These are phyloP conservation scores for Horisme vitalbata DNA, from an alignment of 2,888 invertebrate genomes.

Conservation along the genomic window DNA sequence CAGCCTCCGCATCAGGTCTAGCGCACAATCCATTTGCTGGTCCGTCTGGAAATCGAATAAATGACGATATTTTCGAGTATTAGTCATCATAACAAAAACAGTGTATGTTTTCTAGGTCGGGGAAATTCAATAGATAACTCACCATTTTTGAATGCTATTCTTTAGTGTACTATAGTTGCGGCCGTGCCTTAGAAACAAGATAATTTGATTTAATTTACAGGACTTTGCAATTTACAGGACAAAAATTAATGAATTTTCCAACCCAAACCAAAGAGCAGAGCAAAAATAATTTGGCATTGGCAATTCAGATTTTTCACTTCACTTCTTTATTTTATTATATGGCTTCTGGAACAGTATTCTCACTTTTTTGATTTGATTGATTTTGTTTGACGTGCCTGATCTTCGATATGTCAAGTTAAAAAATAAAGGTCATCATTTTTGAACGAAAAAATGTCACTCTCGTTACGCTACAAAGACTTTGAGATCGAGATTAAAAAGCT, in stretches of 20 bases:
- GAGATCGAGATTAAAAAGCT: too few species aligned
- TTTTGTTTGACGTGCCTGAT: too few species aligned
- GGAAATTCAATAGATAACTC: slow-evolving; percentile 31
- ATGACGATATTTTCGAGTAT: slow-evolving; percentile 53
- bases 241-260: slow-evolving; percentile 43
- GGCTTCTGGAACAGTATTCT: too few species aligned
- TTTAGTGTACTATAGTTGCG: slow-evolving; percentile 7
- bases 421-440: too few species aligned
- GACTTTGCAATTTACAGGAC: too few species aligned
- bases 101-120: slow-evolving; percentile 24
- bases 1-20: slow-evolving; percentile 98
- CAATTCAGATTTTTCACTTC: too few species aligned
- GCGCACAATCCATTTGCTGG: slow-evolving; percentile 98
- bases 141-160: slow-evolving; percentile 48
- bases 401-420: too few species aligned
- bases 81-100: slow-evolving; percentile 79
- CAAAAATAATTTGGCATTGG: too few species aligned
- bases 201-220: slow-evolving; percentile 3
- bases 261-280: too few species aligned
- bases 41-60: slow-evolving; percentile 86
- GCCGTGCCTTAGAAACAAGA: slow-evolving; percentile 11
- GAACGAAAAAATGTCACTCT: slow-evolving; percentile 5
- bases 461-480: too few species aligned
- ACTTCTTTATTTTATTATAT: too few species aligned
- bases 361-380: too few species aligned